Evolutionary conservation across 2,113 vertebrate species (phyloP).

Genomic region (Aspiorhynchus laticeps): DNA sequence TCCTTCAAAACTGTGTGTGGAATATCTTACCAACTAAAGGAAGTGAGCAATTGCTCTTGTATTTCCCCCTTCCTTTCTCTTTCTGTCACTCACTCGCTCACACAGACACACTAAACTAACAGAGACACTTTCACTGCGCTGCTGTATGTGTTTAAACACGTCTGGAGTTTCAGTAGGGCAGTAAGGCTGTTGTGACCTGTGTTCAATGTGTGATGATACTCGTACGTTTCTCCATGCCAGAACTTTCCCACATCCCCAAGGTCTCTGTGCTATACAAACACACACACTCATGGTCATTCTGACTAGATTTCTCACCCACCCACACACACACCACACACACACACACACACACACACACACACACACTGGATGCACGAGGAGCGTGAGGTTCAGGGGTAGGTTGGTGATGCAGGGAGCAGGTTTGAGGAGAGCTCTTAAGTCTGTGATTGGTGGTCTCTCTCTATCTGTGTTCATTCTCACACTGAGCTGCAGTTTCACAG

Average conservation of each 20-base stretch:
- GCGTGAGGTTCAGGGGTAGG: neutral
- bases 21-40: neutral
- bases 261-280: conserved; percentile 25
- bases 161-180: conserved; percentile 7
- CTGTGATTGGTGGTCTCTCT: neutral
- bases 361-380: neutral
- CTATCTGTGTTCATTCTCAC: neutral
- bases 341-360: neutral
- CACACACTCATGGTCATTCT: neutral
- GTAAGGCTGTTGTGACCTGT: conserved; percentile 9
- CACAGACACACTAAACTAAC: neutral
- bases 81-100: neutral
- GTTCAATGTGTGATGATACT: neutral
- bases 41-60: conserved; percentile 12
- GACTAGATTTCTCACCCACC: neutral
- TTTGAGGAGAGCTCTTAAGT: neutral
- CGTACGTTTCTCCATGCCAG: neutral
- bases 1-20: conserved; percentile 8
- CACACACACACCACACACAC: neutral
- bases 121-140: conserved; percentile 15
- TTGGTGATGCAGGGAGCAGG: neutral
- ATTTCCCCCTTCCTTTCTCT: conserved; percentile 37
- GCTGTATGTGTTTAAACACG: conserved; percentile 28
- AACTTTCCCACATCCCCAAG: conserved; percentile 46
- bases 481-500: conserved; percentile 15